Conservation (phyloP, 2,888 invertebrate species). For the Rhopalosiphum nymphaeae region DNA sequence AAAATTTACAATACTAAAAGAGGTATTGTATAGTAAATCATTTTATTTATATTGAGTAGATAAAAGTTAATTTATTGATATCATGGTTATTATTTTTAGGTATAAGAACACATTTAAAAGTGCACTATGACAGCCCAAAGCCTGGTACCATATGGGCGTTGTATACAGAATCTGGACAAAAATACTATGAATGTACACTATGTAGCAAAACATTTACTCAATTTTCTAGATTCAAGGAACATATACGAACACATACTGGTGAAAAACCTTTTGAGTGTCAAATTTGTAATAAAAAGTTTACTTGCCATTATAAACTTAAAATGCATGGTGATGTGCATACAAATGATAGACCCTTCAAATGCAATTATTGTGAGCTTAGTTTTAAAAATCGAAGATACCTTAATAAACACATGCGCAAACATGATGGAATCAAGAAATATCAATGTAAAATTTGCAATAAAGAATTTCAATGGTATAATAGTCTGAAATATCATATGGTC, state of each 20-base stretch:
- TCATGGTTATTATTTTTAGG: slow-evolving; percentile 45
- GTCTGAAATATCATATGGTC: slow-evolving; percentile 50
- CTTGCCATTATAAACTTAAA: slow-evolving; percentile 63
- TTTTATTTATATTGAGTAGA: not conserved
- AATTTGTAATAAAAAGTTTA: slow-evolving; percentile 60
- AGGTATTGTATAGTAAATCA: slow-evolving; percentile 24
- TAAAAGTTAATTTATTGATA: not conserved
- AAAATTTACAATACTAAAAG: slow-evolving; percentile 62
- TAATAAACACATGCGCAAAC: slow-evolving; percentile 53
- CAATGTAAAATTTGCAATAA: slow-evolving; percentile 47
- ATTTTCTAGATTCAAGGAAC: slow-evolving; percentile 61
- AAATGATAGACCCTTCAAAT: slow-evolving; percentile 48
- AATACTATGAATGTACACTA: slow-evolving; percentile 59
- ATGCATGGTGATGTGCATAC: slow-evolving; percentile 59
- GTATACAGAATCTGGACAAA: slow-evolving; percentile 55
- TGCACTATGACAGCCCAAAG: slow-evolving; percentile 56
- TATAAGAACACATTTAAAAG: slow-evolving; percentile 62
- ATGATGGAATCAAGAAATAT: slow-evolving; percentile 25
- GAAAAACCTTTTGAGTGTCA: slow-evolving; percentile 57
- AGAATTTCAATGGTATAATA: slow-evolving; percentile 57
- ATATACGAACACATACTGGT: slow-evolving; percentile 54
- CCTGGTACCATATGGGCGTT: slow-evolving; percentile 55
- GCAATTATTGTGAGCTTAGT: slow-evolving; percentile 49
- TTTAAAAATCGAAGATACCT: slow-evolving; percentile 57
- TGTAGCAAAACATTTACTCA: slow-evolving; percentile 60